A percentile compares a stretch with the other conserved stretches of the same genome.
Evolutionary conservation across 2,113 vertebrate species (phyloP).

Genomic region (Haemorhous mexicanus): DNA sequence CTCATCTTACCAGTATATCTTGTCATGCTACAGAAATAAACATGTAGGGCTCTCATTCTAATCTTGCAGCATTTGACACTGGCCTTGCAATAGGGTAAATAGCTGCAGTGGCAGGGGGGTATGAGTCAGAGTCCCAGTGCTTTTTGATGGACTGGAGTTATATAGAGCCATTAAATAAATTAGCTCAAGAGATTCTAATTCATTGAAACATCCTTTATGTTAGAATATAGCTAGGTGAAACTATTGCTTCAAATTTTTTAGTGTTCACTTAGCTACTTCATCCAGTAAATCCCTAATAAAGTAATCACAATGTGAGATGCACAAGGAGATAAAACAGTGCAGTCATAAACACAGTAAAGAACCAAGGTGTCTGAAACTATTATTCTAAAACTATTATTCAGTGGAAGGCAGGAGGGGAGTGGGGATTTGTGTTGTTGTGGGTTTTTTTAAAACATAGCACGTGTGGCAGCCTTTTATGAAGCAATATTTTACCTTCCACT

Average conservation of each 20-base stretch:
- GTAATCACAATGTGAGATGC: background rate
- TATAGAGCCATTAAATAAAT: background rate
- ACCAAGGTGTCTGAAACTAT: background rate
- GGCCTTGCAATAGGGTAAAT: background rate
- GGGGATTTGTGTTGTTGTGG: background rate
- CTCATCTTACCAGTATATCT: background rate
- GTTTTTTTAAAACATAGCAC: background rate
- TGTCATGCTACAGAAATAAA: background rate
- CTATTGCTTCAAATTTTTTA: background rate
- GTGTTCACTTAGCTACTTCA: background rate
- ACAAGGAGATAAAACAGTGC: background rate
- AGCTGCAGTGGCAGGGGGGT: background rate
- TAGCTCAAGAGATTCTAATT: background rate
- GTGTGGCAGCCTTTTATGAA: background rate
- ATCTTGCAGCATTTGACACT: background rate
- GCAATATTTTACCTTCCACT: conserved; percentile 2
- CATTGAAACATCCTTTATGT: background rate
- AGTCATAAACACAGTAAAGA: background rate
- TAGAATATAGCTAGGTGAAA: background rate
- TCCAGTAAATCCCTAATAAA: background rate
- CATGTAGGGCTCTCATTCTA: background rate
- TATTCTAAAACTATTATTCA: background rate
- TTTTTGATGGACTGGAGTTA: background rate
- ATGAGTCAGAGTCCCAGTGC: background rate
- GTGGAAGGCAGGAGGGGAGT: background rate